These are phyloP conservation scores for Melitaea athalia DNA, from an alignment of 2,888 invertebrate genomes.

Conservation along the genomic window DNA sequence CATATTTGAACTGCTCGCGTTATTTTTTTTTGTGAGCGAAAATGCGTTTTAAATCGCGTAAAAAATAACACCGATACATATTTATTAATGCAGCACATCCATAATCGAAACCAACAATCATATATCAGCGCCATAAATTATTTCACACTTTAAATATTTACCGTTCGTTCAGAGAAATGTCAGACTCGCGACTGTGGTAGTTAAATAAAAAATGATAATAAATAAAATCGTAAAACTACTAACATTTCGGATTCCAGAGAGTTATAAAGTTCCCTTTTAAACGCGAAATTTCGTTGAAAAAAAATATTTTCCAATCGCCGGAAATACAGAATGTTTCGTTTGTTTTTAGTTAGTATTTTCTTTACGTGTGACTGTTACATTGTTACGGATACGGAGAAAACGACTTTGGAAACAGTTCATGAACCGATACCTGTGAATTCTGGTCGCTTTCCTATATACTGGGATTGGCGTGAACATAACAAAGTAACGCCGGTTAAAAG, in stretches of 20 bases:
- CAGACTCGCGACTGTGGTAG: constrained; percentile 40
- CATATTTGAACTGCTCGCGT: background rate
- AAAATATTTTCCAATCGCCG: constrained; percentile 26
- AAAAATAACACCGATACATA: constrained; percentile 7
- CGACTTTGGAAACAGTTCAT: background rate
- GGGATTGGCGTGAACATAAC: constrained; percentile 51
- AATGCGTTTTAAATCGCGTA: background rate
- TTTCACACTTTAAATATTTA: constrained; percentile 35
- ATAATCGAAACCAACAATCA: constrained; percentile 25
- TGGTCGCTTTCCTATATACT: constrained; percentile 38
- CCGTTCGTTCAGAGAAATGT: constrained; percentile 40
- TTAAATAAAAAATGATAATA: constrained; percentile 47
- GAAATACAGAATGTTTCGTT: constrained; percentile 6
- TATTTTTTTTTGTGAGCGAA: constrained; percentile 1
- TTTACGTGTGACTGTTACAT: background rate
- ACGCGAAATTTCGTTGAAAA: constrained; percentile 35
- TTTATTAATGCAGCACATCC: constrained; percentile 9
- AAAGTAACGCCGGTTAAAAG: constrained; percentile 56
- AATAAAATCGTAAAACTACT: constrained; percentile 45
- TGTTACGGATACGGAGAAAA: background rate
- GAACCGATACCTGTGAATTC: constrained; percentile 29
- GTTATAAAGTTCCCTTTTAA: constrained; percentile 42
- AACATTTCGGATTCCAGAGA: constrained; percentile 43
- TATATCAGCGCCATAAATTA: constrained; percentile 35
- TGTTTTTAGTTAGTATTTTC: constrained; percentile 9